Base-by-base conservation (phyloP, 2,797 vertebrate species). In the Hippocampus kuda region DNA sequence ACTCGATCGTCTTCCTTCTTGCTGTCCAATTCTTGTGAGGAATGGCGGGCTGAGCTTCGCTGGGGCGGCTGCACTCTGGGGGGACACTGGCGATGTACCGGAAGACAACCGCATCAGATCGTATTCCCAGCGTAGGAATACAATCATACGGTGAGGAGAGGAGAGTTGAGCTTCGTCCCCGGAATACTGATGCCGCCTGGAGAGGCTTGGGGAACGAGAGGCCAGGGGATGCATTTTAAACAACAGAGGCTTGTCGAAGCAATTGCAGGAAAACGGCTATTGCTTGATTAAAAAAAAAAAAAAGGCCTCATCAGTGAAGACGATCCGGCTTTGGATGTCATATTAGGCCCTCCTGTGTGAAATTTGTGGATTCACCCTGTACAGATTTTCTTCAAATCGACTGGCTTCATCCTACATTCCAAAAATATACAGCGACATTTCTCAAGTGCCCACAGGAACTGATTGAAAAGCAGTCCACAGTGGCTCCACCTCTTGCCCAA, bases 111-210 rank as follows among this genome's bases (percentile, higher is more conserved):
- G 71, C 79, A 71, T 84, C 80, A 83, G 82, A 84, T 81, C 76
- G 71, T 75, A 82, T 79, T 85, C 83, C 77, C 79, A 74, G 68
- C 79, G 70, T 78, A 78, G 76, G 69, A 85, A 83, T 80, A 80
- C 83, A 84, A 80, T 81, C 74, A 80, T 78, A 78, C 74, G 74
- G 71, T 38, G 68, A 18, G 57, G 57, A 74, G 78, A 75, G 62
- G 67, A 42, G 48, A 75, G 68, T 74, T 9, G 0, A 62, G 70
- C 51, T 59, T 61, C 72, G 68, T 68, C 68, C 18, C 66, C 59
- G 30, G 83, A 88, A 88, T 88, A 87, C 82, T 83, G 80, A 88
- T 87, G 68, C 68, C 0, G 8, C 72, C 69, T 67, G 80, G 13
- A 84, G 80, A 73, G 68, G 77, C 51, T 38, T 56, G 51, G 75